These are phyloP conservation scores for Pterophyllum scalare DNA, from an alignment of 2,113 vertebrate genomes.

Conservation along the genomic window DNA sequence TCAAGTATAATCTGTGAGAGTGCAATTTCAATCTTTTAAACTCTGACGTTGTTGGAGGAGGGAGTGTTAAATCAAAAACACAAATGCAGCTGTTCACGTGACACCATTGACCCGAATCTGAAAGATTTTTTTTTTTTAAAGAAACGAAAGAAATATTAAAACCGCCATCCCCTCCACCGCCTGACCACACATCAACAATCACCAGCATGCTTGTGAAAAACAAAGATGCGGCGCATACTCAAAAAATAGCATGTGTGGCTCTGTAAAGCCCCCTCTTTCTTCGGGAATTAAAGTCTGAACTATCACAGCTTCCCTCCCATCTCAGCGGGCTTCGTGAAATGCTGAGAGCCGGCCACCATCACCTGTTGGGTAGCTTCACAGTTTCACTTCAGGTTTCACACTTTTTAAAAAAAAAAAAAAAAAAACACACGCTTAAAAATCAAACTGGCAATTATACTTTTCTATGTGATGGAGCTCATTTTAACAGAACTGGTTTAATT, in stretches of 20 bases:
- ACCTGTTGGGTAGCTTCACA: constrained; percentile 21
- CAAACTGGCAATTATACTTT: constrained; percentile 7
- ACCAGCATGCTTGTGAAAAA: constrained; percentile 48
- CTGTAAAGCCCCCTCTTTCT: neutral
- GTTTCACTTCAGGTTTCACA: constrained; percentile 7
- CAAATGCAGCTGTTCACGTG: constrained; percentile 9
- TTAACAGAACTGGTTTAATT: neutral
- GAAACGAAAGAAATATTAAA: constrained; percentile 16
- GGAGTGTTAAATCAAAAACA: constrained; percentile 52
- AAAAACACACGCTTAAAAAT: neutral
- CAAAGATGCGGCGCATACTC: constrained; percentile 16
- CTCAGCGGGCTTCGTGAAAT: constrained; percentile 25
- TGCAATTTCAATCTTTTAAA: constrained; percentile 47
- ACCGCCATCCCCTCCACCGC: neutral
- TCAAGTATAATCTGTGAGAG: constrained; percentile 72
- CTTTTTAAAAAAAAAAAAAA: neutral
- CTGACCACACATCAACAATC: neutral
- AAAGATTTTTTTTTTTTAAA: neutral
- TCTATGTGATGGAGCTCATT: neutral
- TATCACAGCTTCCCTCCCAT: neutral
- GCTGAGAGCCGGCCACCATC: neutral
- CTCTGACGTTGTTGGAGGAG: constrained; percentile 42
- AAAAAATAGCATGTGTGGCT: neutral
- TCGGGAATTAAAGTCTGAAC: constrained; percentile 17
- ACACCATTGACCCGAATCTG: constrained; percentile 22